A percentile compares a stretch with the other conserved stretches of the same genome.
Evolutionary conservation across 2,797 vertebrate genomes (phyloP).

Genomic region (Tauraco hartlaubi): DNA sequence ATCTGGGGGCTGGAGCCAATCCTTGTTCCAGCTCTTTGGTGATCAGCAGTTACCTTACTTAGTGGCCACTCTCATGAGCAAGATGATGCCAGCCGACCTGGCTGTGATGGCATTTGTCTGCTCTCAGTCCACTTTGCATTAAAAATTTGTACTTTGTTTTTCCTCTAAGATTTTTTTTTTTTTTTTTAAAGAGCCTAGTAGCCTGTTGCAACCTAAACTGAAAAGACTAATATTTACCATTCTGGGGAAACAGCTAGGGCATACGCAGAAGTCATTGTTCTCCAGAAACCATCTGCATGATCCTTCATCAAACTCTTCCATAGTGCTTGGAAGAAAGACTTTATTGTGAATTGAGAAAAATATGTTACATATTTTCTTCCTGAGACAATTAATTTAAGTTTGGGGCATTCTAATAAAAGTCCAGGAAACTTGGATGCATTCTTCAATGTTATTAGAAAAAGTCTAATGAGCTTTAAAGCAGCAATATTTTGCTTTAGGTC

Average conservation of each 20-base stretch:
- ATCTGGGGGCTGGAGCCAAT: neutral
- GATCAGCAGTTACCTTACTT: neutral
- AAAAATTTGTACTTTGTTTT: neutral
- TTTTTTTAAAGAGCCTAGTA: neutral
- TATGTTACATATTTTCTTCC: neutral
- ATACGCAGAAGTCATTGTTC: neutral
- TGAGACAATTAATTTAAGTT: neutral
- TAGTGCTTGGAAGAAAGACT: neutral
- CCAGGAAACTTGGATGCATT: neutral
- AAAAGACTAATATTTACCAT: neutral
- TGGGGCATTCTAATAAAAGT: neutral
- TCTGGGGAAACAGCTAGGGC: neutral
- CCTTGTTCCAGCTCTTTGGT: neutral
- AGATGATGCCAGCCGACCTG: fast-evolving
- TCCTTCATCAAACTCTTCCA: neutral
- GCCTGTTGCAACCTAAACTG: neutral
- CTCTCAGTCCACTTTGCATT: neutral
- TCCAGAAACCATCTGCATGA: neutral
- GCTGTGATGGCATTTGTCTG: neutral
- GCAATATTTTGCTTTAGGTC: neutral
- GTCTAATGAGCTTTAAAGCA: neutral
- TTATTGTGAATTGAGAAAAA: neutral
- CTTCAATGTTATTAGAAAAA: neutral
- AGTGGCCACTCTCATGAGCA: neutral
- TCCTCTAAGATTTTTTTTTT: neutral